Percentiles rank a stretch among this genome's conserved stretches.
These are phyloP conservation scores for Hydractinia symbiolongicarpus DNA, from an alignment of 30 jellyfish, hydroid and myxozoan genomes.

Conservation along the genomic window DNA sequence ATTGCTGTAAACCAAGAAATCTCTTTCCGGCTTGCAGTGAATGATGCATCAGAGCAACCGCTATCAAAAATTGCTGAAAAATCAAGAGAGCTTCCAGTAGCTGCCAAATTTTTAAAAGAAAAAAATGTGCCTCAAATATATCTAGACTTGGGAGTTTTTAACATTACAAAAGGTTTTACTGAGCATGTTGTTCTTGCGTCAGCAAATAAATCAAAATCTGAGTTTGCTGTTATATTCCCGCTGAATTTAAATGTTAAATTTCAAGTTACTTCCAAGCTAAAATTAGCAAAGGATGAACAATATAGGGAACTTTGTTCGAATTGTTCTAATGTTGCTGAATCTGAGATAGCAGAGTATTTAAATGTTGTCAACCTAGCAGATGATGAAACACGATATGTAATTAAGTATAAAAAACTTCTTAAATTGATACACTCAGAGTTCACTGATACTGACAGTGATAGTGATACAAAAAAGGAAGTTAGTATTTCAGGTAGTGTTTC, in stretches of 20 bases:
- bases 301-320: constrained; percentile 23
- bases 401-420: constrained; percentile 5
- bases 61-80: constrained; percentile 30
- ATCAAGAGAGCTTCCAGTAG: constrained; percentile 31
- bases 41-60: constrained; percentile 32
- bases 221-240: constrained; percentile 30
- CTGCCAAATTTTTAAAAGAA: constrained; percentile 5
- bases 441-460: constrained; percentile 15
- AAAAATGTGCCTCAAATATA: constrained; percentile 6
- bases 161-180: constrained; percentile 22
- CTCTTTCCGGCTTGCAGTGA: constrained; percentile 33
- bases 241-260: constrained; percentile 18
- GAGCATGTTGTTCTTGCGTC: constrained; percentile 37
- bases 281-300: constrained; percentile 23
- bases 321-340: constrained; percentile 9
- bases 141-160: constrained; percentile 13
- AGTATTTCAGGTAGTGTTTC: background rate
- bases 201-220: constrained; percentile 2
- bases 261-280: constrained; percentile 34
- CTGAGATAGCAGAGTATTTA: constrained; percentile 11
- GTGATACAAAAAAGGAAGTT: background rate
- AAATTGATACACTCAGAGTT: background rate
- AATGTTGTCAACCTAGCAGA: constrained; percentile 16
- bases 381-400: constrained; percentile 10
- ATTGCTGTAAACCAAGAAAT: constrained; percentile 44